A percentile compares a stretch with the other conserved stretches of the same genome.
Evolutionary conservation across 2,797 vertebrate species (phyloP).

Genomic region (Xenops minutus): DNA sequence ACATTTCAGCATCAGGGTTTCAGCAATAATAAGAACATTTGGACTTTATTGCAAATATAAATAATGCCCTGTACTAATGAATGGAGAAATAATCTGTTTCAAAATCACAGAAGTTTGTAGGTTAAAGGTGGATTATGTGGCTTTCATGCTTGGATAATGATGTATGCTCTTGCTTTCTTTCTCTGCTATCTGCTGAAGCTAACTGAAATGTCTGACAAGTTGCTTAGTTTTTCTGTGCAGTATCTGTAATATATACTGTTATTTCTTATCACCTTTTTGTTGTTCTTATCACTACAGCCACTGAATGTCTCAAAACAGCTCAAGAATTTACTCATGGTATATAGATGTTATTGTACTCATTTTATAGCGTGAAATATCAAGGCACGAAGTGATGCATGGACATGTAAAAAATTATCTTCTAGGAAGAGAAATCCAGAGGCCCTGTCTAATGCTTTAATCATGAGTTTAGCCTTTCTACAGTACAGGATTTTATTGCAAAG

Average conservation of each 20-base stretch:
- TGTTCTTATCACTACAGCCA: neutral
- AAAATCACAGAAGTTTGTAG: neutral
- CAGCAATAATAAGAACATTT: neutral
- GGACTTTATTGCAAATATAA: neutral
- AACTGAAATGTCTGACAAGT: neutral
- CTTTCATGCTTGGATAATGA: constrained; percentile 15
- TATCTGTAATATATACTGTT: neutral
- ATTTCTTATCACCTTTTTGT: neutral
- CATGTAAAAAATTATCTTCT: neutral
- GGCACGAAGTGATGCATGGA: neutral
- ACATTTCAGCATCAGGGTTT: neutral
- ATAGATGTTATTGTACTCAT: neutral
- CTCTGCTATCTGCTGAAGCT: neutral
- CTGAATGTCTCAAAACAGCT: neutral
- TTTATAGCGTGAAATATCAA: neutral
- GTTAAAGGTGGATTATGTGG: neutral
- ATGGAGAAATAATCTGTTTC: neutral
- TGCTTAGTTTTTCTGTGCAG: neutral
- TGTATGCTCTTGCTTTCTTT: neutral
- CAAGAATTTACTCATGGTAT: neutral
- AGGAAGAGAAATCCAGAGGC: neutral
- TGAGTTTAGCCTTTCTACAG: neutral
- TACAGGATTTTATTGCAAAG: neutral
- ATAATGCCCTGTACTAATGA: neutral
- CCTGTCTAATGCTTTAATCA: neutral